These are phyloP conservation scores for Epizoanthus rinbou DNA, from an alignment of 92 coral and sea anemone species.

Conservation along the genomic window DNA sequence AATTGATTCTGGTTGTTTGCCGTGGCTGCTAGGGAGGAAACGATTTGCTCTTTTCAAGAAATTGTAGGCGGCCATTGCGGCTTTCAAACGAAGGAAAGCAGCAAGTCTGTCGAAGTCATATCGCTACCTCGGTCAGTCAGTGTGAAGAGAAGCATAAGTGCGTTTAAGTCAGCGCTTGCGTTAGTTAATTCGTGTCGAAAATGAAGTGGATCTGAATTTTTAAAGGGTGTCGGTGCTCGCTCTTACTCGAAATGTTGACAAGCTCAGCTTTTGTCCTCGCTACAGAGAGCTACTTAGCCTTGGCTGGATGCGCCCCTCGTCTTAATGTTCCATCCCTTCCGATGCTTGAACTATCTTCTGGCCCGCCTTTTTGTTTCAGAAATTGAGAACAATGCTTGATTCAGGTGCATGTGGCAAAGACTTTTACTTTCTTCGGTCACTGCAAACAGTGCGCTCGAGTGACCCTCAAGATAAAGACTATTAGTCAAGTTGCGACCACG, in stretches of 20 bases:
- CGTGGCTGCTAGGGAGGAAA: constrained; percentile 46
- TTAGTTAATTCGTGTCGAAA: constrained; percentile 48
- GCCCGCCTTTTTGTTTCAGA: constrained; percentile 26
- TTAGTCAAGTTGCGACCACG: constrained; percentile 54
- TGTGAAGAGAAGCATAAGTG: constrained; percentile 26
- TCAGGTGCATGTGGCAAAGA: constrained; percentile 69
- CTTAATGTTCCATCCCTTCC: constrained; percentile 45
- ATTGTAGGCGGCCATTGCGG: constrained; percentile 51
- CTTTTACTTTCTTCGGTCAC: constrained; percentile 60
- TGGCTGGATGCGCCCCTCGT: constrained; percentile 41
- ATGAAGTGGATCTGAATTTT: constrained; percentile 54
- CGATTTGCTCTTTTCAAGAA: constrained; percentile 39
- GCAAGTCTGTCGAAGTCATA: constrained; percentile 39
- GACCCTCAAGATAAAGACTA: constrained; percentile 57
- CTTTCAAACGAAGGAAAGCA: constrained; percentile 51
- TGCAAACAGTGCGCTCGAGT: constrained; percentile 61
- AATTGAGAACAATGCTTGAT: constrained; percentile 45
- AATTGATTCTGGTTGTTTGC: constrained; percentile 40
- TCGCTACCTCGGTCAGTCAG: constrained; percentile 36
- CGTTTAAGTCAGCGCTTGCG: constrained; percentile 43
- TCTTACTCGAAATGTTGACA: constrained; percentile 51
- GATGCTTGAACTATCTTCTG: constrained; percentile 39
- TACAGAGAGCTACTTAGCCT: constrained; percentile 41
- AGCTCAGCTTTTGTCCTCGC: constrained; percentile 53
- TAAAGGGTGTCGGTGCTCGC: constrained; percentile 52